These are phyloP conservation scores for Oreochromis niloticus DNA, from an alignment of 2,113 vertebrate species.

Conservation along the genomic window DNA sequence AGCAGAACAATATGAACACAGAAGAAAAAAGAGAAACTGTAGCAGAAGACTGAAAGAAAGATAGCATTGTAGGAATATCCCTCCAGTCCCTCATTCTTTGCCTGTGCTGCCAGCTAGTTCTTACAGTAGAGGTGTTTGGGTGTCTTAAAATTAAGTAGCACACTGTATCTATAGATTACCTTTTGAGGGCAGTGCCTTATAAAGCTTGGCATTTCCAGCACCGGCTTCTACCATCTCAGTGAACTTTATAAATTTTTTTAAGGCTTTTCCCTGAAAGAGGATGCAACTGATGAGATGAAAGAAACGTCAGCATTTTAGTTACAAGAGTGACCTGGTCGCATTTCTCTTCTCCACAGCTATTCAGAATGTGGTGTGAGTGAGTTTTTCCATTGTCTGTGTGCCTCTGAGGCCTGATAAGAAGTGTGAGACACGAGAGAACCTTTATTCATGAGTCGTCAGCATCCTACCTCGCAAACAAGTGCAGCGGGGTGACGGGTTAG, in stretches of 20 bases:
- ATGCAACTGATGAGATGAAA: not conserved
- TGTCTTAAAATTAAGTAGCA: constrained; percentile 2
- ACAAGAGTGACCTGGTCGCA: not conserved
- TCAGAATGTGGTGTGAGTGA: not conserved
- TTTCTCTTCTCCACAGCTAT: not conserved
- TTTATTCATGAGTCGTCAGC: constrained; percentile 50
- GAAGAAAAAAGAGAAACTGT: not conserved
- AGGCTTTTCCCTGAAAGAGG: not conserved
- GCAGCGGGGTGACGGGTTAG: not conserved
- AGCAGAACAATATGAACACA: not conserved
- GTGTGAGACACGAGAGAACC: constrained; percentile 6
- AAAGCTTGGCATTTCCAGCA: constrained; percentile 28
- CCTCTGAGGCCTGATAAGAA: constrained; percentile 30
- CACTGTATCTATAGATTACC: constrained; percentile 11
- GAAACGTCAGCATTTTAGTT: constrained; percentile 22
- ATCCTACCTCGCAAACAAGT: constrained; percentile 29
- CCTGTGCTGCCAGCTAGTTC: not conserved
- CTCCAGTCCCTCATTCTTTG: not conserved
- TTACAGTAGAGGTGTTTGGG: not conserved
- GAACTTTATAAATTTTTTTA: not conserved
- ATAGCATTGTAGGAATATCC: not conserved
- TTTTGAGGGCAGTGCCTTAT: constrained; percentile 32
- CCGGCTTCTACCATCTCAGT: not conserved
- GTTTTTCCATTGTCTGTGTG: not conserved
- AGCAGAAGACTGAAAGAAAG: not conserved